Evolutionary conservation across 2,888 invertebrate genomes (phyloP).

Genomic region (Meandrusa payeni): DNA sequence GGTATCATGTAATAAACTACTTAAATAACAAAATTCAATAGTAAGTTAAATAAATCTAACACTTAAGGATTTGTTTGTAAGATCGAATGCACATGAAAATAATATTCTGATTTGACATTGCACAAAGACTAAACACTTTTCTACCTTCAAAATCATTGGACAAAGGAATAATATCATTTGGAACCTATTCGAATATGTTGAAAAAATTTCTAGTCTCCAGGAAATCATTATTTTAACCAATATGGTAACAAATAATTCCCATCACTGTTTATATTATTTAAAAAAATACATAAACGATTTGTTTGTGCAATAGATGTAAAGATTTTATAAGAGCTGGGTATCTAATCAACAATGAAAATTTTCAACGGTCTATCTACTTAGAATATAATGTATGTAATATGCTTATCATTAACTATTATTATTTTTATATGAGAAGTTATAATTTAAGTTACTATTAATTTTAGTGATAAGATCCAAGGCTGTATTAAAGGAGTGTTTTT

Average conservation of each 20-base stretch:
- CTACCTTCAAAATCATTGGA: no score
- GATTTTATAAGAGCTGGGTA: constrained; percentile 18
- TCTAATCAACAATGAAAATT: constrained; percentile 48
- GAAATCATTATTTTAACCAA: constrained; percentile 16
- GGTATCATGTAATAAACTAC: no score
- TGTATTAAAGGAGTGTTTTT: constrained; percentile 76
- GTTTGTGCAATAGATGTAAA: constrained; percentile 22
- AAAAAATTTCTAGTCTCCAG: constrained; percentile 22
- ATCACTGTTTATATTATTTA: background rate
- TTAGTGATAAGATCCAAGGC: constrained; percentile 76
- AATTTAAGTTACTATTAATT: constrained; percentile 74
- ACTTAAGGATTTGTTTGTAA: constrained; percentile 4
- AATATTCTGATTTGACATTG: no score
- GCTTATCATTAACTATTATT: constrained; percentile 55
- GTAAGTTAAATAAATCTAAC: constrained; percentile 2
- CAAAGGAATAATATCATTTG: no score
- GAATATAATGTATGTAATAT: constrained; percentile 58
- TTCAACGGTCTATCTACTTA: constrained; percentile 76
- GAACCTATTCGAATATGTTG: constrained; percentile 12
- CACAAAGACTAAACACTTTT: no score
- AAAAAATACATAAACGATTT: background rate
- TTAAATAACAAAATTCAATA: no score
- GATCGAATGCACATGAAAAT: constrained; percentile 2
- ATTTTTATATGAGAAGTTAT: constrained; percentile 76
- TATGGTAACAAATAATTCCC: background rate